These are phyloP conservation scores for Periophthalmus magnuspinnatus DNA, from an alignment of 2,797 vertebrate genomes.

Conservation along the genomic window DNA sequence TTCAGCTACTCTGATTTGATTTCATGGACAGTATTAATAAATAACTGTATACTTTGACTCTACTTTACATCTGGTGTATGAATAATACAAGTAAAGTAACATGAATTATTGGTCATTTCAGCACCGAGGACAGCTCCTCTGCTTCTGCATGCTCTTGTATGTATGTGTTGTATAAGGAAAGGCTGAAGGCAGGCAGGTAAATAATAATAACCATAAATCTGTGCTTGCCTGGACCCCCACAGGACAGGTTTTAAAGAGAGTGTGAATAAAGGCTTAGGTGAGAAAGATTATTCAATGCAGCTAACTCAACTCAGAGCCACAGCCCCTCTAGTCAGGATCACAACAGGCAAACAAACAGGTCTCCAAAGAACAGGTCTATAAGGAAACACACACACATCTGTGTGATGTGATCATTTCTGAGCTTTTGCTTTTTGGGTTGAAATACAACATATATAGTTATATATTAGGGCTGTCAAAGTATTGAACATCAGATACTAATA, in stretches of 20 bases:
- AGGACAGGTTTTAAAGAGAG: slow-evolving; percentile 67
- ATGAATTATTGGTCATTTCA: slow-evolving; percentile 31
- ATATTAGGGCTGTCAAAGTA: too few relatives aligned
- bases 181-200: slow-evolving; percentile 42
- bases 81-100: not conserved
- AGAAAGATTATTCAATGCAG: slow-evolving; percentile 71
- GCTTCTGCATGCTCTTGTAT: not conserved
- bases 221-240: slow-evolving; percentile 46
- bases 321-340: slow-evolving; percentile 43
- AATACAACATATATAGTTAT: too few relatives aligned
- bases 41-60: not conserved
- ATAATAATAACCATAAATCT: slow-evolving; percentile 70
- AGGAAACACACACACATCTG: not conserved
- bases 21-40: not conserved
- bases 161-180: slow-evolving; percentile 8
- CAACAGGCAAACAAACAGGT: slow-evolving; percentile 8
- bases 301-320: slow-evolving; percentile 55
- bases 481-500: too few relatives aligned
- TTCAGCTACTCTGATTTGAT: not conserved
- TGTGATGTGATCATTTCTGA: not conserved
- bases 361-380: slow-evolving; percentile 6
- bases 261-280: slow-evolving; percentile 73
- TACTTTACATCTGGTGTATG: not conserved
- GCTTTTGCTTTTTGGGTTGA: too few relatives aligned
- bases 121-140: slow-evolving; percentile 48